Conservation (phyloP, 2,113 vertebrate genomes). For the Xyliphius kryptos region DNA sequence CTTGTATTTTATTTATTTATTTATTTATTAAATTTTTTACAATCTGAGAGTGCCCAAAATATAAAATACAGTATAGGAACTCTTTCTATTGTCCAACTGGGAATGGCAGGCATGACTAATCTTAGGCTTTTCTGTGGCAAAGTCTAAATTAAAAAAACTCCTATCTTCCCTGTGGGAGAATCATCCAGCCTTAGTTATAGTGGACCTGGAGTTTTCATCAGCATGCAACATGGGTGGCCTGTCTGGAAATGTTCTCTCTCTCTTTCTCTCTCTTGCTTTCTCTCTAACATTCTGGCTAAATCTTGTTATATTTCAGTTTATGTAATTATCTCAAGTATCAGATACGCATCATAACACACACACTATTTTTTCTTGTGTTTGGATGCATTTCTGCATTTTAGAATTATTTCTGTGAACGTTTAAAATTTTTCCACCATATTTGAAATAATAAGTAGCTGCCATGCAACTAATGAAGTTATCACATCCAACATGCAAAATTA, state of each 20-base stretch:
- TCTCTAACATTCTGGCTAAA: background rate
- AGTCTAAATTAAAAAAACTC: conserved; percentile 50
- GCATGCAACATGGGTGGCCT: conserved; percentile 47
- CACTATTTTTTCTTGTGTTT: background rate
- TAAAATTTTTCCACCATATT: background rate
- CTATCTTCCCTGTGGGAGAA: conserved; percentile 49
- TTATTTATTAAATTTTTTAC: conserved; percentile 35
- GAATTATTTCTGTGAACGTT: background rate
- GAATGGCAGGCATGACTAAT: conserved; percentile 57
- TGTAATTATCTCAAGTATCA: background rate
- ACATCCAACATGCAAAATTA: background rate
- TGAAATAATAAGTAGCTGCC: background rate
- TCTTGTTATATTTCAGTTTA: conserved; percentile 7
- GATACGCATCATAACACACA: background rate
- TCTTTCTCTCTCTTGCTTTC: too few species aligned
- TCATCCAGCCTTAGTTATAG: conserved; percentile 52
- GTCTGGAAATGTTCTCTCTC: too few species aligned
- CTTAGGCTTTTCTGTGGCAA: conserved; percentile 43
- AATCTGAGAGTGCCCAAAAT: conserved; percentile 29
- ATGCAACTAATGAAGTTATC: conserved; percentile 7
- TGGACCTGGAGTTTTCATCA: conserved; percentile 53
- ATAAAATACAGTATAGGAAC: conserved; percentile 50
- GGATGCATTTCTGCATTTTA: background rate
- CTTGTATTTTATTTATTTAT: too few species aligned
- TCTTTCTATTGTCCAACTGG: conserved; percentile 44